These are phyloP conservation scores for Bubo scandiacus DNA, from an alignment of 2,113 vertebrate genomes.

Conservation along the genomic window DNA sequence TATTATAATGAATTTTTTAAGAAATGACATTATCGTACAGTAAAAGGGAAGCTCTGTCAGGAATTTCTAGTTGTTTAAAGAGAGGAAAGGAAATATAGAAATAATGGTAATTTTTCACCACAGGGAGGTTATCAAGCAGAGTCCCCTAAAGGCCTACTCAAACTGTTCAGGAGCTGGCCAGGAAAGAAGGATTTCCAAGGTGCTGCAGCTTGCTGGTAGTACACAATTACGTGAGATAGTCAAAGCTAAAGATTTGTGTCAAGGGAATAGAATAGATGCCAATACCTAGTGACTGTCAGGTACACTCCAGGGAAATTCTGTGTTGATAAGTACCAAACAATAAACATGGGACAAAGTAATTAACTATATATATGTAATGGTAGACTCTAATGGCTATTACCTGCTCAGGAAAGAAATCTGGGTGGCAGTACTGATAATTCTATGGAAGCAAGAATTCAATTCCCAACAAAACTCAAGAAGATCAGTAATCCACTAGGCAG, in stretches of 20 bases:
- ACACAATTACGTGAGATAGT: fast-evolving
- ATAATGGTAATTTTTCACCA: neutral
- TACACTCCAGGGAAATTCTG: neutral
- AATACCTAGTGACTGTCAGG: neutral
- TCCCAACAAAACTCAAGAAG: neutral
- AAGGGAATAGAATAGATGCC: neutral
- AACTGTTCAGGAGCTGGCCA: neutral
- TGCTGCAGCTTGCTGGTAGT: neutral
- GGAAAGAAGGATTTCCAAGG: neutral
- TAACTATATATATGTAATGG: neutral
- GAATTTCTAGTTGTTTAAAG: neutral
- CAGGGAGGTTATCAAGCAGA: neutral
- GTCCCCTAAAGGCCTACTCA: neutral
- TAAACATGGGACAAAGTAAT: neutral
- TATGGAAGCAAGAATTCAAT: neutral
- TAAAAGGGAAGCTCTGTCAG: neutral
- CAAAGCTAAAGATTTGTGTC: neutral
- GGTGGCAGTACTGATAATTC: neutral
- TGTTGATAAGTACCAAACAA: neutral
- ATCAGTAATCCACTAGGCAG: neutral
- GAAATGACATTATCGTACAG: neutral
- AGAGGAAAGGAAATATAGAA: neutral
- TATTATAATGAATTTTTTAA: neutral
- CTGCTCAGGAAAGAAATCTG: neutral
- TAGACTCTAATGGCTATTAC: neutral